phyloP scores from a whole-genome alignment of 1,140 invertebrate species.

The Solen grandis region DNA sequence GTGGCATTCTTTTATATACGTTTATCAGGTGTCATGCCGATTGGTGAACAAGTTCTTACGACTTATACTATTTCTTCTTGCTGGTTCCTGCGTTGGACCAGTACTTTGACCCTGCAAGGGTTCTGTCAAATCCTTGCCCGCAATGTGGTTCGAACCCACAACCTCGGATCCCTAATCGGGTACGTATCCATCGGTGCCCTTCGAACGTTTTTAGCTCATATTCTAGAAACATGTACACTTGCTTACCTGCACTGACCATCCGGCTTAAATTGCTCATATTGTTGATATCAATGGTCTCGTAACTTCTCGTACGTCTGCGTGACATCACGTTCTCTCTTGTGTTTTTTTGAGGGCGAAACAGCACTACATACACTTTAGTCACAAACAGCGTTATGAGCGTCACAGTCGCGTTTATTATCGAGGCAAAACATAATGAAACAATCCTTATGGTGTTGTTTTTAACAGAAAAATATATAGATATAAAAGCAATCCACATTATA shows the following conservation, averaged over 20 bases:
- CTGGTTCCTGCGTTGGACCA: too few relatives aligned
- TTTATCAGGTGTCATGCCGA: too few relatives aligned
- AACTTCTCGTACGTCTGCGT: conserved; percentile 61
- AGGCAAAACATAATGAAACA: conserved; percentile 86
- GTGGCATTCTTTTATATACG: too few relatives aligned
- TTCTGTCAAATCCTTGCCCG: too few relatives aligned
- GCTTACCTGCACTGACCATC: conserved; percentile 47
- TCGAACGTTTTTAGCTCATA: too few relatives aligned
- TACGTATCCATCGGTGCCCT: too few relatives aligned
- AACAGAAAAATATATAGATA: conserved; percentile 87
- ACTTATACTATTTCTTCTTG: too few relatives aligned
- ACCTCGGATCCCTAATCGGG: too few relatives aligned
- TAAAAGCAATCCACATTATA: conserved; percentile 87
- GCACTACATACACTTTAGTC: conserved; percentile 87
- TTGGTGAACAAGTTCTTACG: too few relatives aligned
- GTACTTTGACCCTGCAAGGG: too few relatives aligned
- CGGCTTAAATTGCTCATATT: conserved; percentile 33
- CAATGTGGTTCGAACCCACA: too few relatives aligned
- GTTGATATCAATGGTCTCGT: conserved; percentile 36
- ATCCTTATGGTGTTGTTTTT: conserved; percentile 84
- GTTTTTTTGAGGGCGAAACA: conserved; percentile 88
- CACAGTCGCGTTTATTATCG: conserved; percentile 88
- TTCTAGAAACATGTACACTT: too few relatives aligned
- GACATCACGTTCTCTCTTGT: conserved; percentile 60
- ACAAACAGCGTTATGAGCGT: conserved; percentile 88